Base-by-base conservation (phyloP, 2,113 vertebrate genomes). In the Syngnathus scovelli region DNA sequence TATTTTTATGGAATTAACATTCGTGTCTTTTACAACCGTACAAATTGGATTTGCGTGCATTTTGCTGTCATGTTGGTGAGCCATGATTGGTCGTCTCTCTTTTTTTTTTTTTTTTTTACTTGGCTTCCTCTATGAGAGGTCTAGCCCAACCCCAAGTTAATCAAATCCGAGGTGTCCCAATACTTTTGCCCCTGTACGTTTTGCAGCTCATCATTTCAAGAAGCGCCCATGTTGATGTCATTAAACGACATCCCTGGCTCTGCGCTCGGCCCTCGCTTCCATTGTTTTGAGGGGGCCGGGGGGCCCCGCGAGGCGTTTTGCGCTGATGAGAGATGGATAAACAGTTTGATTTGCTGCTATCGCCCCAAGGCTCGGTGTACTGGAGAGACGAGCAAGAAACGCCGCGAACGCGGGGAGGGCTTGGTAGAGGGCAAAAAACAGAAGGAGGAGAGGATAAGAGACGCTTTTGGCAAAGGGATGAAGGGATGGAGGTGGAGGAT, bases 341-440 rank as follows among this genome's bases (percentile, higher is more conserved):
- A 91, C 90, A 89, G 88, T 90, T 90, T 90, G 89, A 91, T 91
- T 90, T 90, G 87, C 88, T 89, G 87, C 82, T 86, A 88, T 88
- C 72, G 86, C 89, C 88, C 82, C 79, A 68, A 86, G 88, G 88
- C 88, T 70, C 84, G 68, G 81, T 82, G 85, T 83, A 85, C 83
- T 71, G 70, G 83, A 87, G 84, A 87, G 83, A 86, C 77, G 83
- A 82, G 84, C 75, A 80, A 85, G 85, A 84, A 79, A 76, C 83
- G 75, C 6, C 27, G 55, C 55, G 78, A 84, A 82, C 72, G 74
- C 6, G 5, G 74, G 78, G 60, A 77, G 72, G 84, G 75, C 83
- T 69, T 73, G 71, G 78, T 62, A 78, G 78, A 85, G 80, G 75
- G 80, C 78, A 82, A 84, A 33, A 62, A 80, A 73, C 78, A 86